Evolutionary conservation across 2,113 vertebrate genomes (phyloP), one percentile per base, ranked within the genome.

Genomic region (Otis tarda): DNA sequence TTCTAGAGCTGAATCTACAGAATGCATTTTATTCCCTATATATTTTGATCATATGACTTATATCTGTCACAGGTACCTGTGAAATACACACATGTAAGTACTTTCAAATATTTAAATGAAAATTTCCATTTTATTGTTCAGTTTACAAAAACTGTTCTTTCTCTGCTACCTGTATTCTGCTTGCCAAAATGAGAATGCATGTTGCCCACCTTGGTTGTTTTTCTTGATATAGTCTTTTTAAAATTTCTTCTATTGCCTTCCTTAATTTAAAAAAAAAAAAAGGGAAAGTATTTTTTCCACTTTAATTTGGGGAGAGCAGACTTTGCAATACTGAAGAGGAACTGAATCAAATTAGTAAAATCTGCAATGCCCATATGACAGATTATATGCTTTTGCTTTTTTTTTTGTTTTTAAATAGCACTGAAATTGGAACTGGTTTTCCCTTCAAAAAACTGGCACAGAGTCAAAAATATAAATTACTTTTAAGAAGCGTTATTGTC

Each of bases 221-320:
- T 67, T 35, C 21, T 28, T 60, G 50, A 61, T 49, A 27, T 0
- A 2, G 47, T 78, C 4, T 12, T 0, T 0, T 82, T 53, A 63
- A 24, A 53, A 41, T 64, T 75, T 57, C 19, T 74, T 64, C 18
- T 59, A 6, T 47, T 83, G 9, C 4, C 6, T 33, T 53, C 27
- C 79, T 27, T n/a, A 49, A 31, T 5, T 39, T 49, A 47, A 18
- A 30, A 41, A 24, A 64, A 6, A 7, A 57, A n/a, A 2, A 33
- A 27, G 7, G 2, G 15, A 31, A 83, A 33, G 1, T 33, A 8
- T 61, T 83, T 87, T 74, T 68, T 73, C 64, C 18, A 50, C 14
- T 74, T 61, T 14, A 14, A 33, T 56, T 52, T 74, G 31, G 7
- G 35, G 22, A 85, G 21, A 63, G 9, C 7, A 64, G 7, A 23